Base-by-base conservation (phyloP, 2,113 vertebrate genomes). In the Prietella phreatophila region DNA sequence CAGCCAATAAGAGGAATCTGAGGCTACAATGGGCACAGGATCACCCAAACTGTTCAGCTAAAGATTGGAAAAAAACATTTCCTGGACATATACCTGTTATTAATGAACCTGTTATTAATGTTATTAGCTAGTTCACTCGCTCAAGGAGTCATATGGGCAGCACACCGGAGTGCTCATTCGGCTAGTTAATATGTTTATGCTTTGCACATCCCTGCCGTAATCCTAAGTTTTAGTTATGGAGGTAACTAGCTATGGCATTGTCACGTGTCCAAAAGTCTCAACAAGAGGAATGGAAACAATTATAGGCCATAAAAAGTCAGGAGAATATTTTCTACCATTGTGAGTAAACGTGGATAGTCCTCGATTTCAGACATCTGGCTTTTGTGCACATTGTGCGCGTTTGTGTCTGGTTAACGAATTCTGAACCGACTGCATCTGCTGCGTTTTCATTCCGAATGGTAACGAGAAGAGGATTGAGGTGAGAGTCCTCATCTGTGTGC, bases 391-490 rank as follows among this genome's bases (percentile, higher is more conserved):
- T 60, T 75, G 33, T 47, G 47, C 9, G 42, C 19, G 27, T 56
- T 61, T 20, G 11, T 78, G 86, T 80, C 17, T 17, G 81, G 80
- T 58, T 84, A 71, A 56, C 61, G 71, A 88, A 88, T 90, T 69
- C 87, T 58, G 22, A 30, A 53, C 79, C n/a, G 85, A 85, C 36
- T 58, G 84, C 53, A 63, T 56, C 84, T 75, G 85, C 61, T 17
- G 65, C 53, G 76, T 91, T 91, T 91, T 76, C 87, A 89, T 89
- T 91, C 83, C 63, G 58, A 90, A 89, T 85, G 85, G 83, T 89
- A 90, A 90, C 84, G 83, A 89, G 85, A 61, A 89, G 79, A 90
- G 88, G 90, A 88, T 90, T 84, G 79, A 89, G 88, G 90, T 87
- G 87, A 90, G 87, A 85, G 87, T 69, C 79, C 82, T 90, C 85